Conservation (phyloP, 2,888 invertebrate species). For the Deroplatys truncata region DNA sequence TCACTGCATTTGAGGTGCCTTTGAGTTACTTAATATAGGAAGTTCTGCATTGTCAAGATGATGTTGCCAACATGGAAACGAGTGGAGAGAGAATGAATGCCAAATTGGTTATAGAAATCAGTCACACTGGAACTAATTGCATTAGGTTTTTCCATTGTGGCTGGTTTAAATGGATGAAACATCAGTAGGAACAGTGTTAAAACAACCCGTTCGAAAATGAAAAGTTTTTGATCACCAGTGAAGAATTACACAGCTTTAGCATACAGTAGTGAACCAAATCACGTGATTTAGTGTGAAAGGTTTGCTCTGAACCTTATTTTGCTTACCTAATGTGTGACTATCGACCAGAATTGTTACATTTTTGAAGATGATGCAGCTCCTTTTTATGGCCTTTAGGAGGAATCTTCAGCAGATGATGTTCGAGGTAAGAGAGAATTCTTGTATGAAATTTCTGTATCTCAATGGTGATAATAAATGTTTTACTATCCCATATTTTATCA, state of each 20-base stretch:
- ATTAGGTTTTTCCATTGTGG: not conserved
- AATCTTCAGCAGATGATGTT: not conserved
- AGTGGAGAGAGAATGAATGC: not conserved
- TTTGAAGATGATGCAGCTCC: not conserved
- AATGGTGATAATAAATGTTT: constrained; percentile 13
- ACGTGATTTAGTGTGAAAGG: not conserved
- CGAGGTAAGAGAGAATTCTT: constrained; percentile 28
- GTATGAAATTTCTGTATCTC: constrained; percentile 22
- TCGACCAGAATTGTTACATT: not conserved
- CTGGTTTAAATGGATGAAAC: not conserved
- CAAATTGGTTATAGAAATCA: not conserved
- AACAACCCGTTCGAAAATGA: too few relatives aligned
- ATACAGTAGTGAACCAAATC: not conserved
- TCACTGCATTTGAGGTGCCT: too few relatives aligned
- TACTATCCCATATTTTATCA: not conserved
- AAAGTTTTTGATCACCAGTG: not conserved
- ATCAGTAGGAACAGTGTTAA: not conserved
- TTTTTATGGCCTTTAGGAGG: not conserved
- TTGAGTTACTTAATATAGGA: not conserved
- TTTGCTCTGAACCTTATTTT: not conserved
- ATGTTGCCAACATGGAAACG: not conserved
- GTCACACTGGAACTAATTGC: not conserved
- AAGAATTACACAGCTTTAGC: not conserved
- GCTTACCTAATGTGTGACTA: not conserved
- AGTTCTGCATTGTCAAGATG: too few relatives aligned